Evolutionary conservation across 2,888 invertebrate species (phyloP), one percentile per base, ranked within the genome.

Genomic region (Drosophila anomelani): DNA sequence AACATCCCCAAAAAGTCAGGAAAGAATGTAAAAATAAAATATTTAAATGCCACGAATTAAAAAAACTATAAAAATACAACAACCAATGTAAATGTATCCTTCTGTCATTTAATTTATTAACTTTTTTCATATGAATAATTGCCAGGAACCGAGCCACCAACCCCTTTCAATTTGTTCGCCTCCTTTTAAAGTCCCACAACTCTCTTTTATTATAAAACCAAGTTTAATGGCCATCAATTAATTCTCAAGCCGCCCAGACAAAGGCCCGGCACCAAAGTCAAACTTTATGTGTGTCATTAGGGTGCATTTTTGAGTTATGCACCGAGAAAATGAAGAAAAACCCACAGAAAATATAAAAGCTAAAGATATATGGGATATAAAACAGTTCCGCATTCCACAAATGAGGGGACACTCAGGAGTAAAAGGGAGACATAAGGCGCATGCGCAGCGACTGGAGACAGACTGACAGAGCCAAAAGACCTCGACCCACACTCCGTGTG

Each of bases 401-500:
- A 39, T 29, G 29, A n/a, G 17, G 26, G 47, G 36, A 62, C 36
- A 62, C 36, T 44, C 51, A 36, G 54, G 13, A 51, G 9, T 7
- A 34, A 44, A 43, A 36, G 15, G 41, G 68, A 36, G 47, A 15
- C 29, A 17, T 13, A 15, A 26, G 47, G 68, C 69, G 69, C 68
- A 68, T 56, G 68, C 69, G 69, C 55, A 44, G 41, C 70, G 12
- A 17, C 26, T 68, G 20, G 29, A 6, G 32, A 44, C 43, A 23
- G 39, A 54, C 20, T 20, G 20, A 20, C 20, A 20, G 20, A 23
- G 36, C 36, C 15, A 55, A 41, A 41, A 39, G 68, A 67, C 69
- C 69, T 36, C 54, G 66, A 75, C 66, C 60, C 70, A 54, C 62
- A 73, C 74, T 80, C 34, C 69, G 34, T 46, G 68, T 81, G 82